phyloP scores from a whole-genome alignment of 2,888 invertebrate genomes.

The Portevinia maculata region DNA sequence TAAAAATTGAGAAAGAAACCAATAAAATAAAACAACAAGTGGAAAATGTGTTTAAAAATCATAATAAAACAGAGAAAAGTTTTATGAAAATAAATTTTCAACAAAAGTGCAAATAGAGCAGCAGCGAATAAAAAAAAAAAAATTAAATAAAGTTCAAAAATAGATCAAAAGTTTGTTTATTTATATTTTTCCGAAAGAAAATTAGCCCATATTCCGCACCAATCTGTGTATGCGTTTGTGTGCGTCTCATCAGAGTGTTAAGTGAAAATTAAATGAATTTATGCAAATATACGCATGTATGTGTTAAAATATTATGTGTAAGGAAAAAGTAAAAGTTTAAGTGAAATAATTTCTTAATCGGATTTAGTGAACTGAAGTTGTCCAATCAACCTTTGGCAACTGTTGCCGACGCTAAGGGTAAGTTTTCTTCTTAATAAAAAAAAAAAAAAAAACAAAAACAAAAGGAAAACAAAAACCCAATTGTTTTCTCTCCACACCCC shows the following conservation, averaged over 20 bases:
- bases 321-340: conserved; percentile 11
- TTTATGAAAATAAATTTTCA: conserved; percentile 34
- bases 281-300: conserved; percentile 1
- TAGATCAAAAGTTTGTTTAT: conserved; percentile 70
- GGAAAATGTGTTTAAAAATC: conserved; percentile 47
- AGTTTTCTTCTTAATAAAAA: conserved; percentile 11
- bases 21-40: conserved; percentile 36
- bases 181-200: conserved; percentile 40
- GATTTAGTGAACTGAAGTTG: conserved; percentile 20
- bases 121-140: conserved; percentile 14
- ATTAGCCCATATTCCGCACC: conserved; percentile 32
- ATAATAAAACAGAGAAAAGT: conserved; percentile 36
- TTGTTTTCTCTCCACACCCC: neutral
- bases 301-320: neutral
- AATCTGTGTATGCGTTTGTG: conserved; percentile 12
- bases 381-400: conserved; percentile 8
- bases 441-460: too few species aligned
- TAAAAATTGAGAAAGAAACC: conserved; percentile 8
- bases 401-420: conserved; percentile 60
- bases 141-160: conserved; percentile 48
- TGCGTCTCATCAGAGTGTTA: conserved; percentile 27
- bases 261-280: conserved; percentile 33
- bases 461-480: too few species aligned
- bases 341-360: conserved; percentile 9
- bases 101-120: conserved; percentile 35